Evolutionary conservation across 2,797 vertebrate genomes (phyloP).

Genomic region (Nannoperca australis): DNA sequence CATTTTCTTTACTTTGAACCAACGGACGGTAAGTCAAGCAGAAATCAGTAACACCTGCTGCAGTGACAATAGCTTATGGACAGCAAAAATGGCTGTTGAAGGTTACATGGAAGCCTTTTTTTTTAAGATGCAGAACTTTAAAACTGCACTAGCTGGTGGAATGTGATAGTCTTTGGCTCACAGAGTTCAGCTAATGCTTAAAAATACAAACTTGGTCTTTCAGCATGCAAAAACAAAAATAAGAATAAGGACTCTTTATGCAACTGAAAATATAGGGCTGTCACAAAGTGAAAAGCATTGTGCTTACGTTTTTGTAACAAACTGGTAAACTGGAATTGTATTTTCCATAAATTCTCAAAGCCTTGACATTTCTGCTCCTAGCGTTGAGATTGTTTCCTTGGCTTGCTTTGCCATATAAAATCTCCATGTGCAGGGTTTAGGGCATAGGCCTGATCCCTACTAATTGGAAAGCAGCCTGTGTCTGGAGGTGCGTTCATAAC

Average conservation of each 20-base stretch:
- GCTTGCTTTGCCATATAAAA: slow-evolving; percentile 38
- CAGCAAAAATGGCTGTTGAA: no score
- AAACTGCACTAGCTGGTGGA: not conserved
- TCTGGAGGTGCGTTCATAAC: slow-evolving; percentile 64
- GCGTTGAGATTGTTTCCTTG: slow-evolving; percentile 2
- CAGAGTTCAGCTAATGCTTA: not conserved
- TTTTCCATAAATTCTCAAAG: slow-evolving; percentile 17
- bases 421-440: slow-evolving; percentile 22
- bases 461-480: slow-evolving; percentile 58
- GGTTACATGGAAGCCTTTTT: not conserved
- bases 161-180: not conserved
- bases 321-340: not conserved
- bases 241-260: not conserved
- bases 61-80: not conserved
- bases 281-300: not conserved
- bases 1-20: not conserved
- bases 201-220: not conserved
- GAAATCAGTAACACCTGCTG: not conserved
- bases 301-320: not conserved
- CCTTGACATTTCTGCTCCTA: not conserved
- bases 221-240: not conserved
- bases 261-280: not conserved
- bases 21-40: not conserved
- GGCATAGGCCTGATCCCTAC: slow-evolving; percentile 47
- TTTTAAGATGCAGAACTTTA: not conserved